Evolutionary conservation across 2,113 vertebrate species (phyloP).

Genomic region (Oceanites oceanicus): DNA sequence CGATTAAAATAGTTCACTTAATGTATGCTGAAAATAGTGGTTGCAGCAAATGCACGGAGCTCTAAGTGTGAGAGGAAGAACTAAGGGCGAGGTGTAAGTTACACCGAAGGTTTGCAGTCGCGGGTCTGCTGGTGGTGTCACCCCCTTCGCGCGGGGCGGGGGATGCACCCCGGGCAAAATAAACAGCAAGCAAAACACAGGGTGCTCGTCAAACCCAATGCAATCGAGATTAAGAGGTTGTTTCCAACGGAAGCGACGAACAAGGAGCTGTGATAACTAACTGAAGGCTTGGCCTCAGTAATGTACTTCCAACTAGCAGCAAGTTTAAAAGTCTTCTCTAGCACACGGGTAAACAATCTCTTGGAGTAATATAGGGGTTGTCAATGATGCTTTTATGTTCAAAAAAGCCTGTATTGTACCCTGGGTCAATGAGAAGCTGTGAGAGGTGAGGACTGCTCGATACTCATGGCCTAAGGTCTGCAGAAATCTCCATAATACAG

Average conservation of each 20-base stretch:
- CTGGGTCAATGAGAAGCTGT: constrained; percentile 76
- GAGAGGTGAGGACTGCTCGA: constrained; percentile 78
- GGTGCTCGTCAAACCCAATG: neutral
- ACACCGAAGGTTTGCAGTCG: neutral
- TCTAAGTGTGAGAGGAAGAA: neutral
- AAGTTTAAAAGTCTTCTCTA: constrained; percentile 46
- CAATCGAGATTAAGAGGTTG: neutral
- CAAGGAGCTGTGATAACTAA: neutral
- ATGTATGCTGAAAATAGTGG: neutral
- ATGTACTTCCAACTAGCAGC: constrained; percentile 60
- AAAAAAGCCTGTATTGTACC: constrained; percentile 69
- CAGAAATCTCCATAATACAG: constrained; percentile 79
- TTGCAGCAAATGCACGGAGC: neutral
- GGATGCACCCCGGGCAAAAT: neutral
- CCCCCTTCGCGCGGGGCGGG: fast-evolving
- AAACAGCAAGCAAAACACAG: neutral
- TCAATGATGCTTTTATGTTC: constrained; percentile 79
- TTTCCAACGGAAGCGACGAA: neutral
- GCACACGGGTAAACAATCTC: constrained; percentile 68
- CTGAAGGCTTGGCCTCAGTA: constrained; percentile 28
- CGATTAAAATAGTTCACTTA: neutral
- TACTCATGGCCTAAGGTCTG: constrained; percentile 77
- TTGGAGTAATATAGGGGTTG: constrained; percentile 67
- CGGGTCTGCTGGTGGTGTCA: neutral
- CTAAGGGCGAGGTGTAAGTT: neutral